phyloP scores from a whole-genome alignment of 2,113 vertebrate species.

The Serinus canaria region DNA sequence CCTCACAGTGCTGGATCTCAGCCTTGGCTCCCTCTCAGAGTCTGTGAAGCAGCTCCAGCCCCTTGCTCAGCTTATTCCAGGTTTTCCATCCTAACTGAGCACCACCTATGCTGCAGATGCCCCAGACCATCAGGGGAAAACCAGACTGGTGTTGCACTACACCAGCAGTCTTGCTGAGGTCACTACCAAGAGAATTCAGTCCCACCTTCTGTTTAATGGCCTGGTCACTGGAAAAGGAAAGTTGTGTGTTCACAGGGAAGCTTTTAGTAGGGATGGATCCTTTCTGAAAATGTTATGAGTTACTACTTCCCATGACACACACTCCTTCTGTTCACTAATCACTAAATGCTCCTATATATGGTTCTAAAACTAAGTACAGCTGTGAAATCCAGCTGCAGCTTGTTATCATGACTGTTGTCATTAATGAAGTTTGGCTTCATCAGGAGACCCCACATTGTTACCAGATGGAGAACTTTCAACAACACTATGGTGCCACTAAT shows the following conservation, averaged over 20 bases:
- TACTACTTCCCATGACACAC: not conserved
- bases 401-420: not conserved
- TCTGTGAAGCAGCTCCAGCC: not conserved
- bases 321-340: not conserved
- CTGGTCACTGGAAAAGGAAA: not conserved
- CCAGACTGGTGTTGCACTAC: not conserved
- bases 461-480: not conserved
- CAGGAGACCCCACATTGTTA: not conserved
- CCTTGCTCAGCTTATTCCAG: not conserved
- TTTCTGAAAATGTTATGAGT: not conserved
- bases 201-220: not conserved
- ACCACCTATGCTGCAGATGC: not conserved
- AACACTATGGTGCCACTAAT: rapidly evolving
- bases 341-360: not conserved
- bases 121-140: not conserved
- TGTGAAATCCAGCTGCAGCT: not conserved
- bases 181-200: not conserved
- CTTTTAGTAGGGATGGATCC: not conserved
- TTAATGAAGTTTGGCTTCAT: not conserved
- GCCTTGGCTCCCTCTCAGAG: not conserved
- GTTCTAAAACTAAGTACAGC: not conserved
- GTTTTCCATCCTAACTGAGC: not conserved
- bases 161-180: not conserved
- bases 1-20: not conserved
- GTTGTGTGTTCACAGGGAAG: not conserved